Conservation (phyloP, 2,888 invertebrate genomes). For the Neuroscelio doddi region DNA sequence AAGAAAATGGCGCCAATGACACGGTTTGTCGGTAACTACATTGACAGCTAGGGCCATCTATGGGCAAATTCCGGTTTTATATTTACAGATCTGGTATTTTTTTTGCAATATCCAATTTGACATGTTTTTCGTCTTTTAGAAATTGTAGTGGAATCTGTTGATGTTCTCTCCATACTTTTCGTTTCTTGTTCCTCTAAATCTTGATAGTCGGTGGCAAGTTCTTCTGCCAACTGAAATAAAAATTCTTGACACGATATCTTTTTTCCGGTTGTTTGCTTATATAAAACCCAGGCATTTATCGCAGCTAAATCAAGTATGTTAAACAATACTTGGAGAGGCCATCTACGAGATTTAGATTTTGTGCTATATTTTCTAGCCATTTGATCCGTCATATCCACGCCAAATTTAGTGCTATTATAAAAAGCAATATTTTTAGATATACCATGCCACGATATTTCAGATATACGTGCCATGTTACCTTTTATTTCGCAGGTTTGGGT, state of each 20-base stretch:
- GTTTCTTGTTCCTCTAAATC: constrained; percentile 8
- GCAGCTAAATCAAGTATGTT: constrained; percentile 11
- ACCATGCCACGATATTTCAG: too few relatives aligned
- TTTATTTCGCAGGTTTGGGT: too few relatives aligned
- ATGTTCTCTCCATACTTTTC: not conserved
- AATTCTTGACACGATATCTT: constrained; percentile 14
- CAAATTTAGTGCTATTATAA: not conserved
- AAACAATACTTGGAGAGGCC: constrained; percentile 29
- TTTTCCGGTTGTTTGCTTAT: constrained; percentile 5
- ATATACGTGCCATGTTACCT: too few relatives aligned
- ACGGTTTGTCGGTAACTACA: too few relatives aligned
- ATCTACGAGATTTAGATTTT: constrained; percentile 9
- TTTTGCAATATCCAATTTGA: constrained; percentile 15
- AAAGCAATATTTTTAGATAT: too few relatives aligned
- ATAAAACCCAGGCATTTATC: constrained; percentile 15
- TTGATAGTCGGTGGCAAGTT: constrained; percentile 5
- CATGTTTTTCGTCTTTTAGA: constrained; percentile 14
- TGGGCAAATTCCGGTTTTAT: too few relatives aligned
- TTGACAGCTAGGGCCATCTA: too few relatives aligned
- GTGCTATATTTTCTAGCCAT: constrained; percentile 14
- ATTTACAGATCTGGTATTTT: too few relatives aligned
- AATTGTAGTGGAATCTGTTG: constrained; percentile 10
- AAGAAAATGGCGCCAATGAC: too few relatives aligned
- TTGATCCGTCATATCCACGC: not conserved
- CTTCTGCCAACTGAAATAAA: constrained; percentile 14